A percentile compares a stretch with the other conserved stretches of the same genome.
These are phyloP conservation scores for Hyperoplus lanceolatus DNA, from an alignment of 2,797 vertebrate genomes.

Conservation along the genomic window DNA sequence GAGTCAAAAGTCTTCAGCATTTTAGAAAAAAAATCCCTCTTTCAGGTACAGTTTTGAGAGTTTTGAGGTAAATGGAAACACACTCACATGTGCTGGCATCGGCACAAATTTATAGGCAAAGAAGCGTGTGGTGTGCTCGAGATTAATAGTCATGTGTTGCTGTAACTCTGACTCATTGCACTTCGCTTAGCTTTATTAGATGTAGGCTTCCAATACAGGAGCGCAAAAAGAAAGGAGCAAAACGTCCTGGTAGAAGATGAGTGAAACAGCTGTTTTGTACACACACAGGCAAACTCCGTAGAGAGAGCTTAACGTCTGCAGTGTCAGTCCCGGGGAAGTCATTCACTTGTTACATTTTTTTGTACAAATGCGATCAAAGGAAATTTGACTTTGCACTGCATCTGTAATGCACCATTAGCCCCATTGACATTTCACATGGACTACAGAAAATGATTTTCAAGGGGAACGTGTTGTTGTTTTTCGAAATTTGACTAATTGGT, in stretches of 20 bases:
- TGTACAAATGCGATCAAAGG: not conserved
- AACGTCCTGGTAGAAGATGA: not conserved
- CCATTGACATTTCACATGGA: no score
- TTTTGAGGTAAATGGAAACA: not conserved
- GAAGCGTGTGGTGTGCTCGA: not conserved
- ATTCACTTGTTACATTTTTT: not conserved
- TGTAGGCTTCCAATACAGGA: slow-evolving; percentile 3
- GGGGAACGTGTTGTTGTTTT: not conserved
- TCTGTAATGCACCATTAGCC: not conserved
- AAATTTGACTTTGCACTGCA: not conserved
- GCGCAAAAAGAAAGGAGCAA: not conserved
- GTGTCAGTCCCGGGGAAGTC: not conserved
- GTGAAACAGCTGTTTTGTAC: not conserved
- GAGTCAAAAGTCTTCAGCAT: not conserved
- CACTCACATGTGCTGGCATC: not conserved
- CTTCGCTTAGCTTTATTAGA: slow-evolving; percentile 19
- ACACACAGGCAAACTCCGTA: slow-evolving; percentile 2
- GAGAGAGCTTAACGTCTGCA: slow-evolving; percentile 5
- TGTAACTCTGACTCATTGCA: slow-evolving; percentile 19
- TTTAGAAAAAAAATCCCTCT: not conserved
- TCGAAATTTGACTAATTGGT: not conserved
- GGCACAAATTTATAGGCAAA: not conserved
- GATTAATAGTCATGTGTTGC: slow-evolving; percentile 2
- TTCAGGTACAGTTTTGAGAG: not conserved
- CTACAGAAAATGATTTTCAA: not conserved